phyloP scores from a whole-genome alignment of 2,113 vertebrate genomes.

The Neodon shergylaensis region DNA sequence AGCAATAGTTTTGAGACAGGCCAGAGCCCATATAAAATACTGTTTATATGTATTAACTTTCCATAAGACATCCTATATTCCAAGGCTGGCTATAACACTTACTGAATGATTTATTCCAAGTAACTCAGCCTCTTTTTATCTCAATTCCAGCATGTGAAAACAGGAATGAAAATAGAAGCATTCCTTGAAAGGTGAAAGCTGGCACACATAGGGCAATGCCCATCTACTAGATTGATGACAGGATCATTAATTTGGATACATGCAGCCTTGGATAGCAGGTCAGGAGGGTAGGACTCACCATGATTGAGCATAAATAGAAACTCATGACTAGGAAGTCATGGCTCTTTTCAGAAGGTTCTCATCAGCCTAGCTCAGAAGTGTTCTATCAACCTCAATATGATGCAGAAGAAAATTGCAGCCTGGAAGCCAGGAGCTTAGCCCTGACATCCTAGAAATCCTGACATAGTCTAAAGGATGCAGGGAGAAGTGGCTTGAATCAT shows the following conservation, averaged over 20 bases:
- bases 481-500: not conserved
- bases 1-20: not conserved
- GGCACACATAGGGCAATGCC: not conserved
- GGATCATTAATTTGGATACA: not conserved
- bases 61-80: not conserved
- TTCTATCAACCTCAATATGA: not conserved
- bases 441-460: not conserved
- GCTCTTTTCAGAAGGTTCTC: not conserved
- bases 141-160: not conserved
- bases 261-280: not conserved
- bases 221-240: not conserved
- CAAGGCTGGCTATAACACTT: not conserved
- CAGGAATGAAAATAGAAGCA: not conserved
- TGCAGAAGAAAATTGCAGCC: not conserved
- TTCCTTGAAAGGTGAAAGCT: not conserved
- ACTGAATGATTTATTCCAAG: not conserved
- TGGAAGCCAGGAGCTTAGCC: not conserved
- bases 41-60: not conserved
- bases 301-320: not conserved
- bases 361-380: not conserved
- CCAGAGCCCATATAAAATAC: not conserved
- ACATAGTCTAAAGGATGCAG: not conserved
- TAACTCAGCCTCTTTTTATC: not conserved
- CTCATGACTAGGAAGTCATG: not conserved
- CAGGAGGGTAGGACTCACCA: slow-evolving; percentile 18